Conservation (phyloP, 2,797 vertebrate genomes). For the Saxicola maurus region DNA sequence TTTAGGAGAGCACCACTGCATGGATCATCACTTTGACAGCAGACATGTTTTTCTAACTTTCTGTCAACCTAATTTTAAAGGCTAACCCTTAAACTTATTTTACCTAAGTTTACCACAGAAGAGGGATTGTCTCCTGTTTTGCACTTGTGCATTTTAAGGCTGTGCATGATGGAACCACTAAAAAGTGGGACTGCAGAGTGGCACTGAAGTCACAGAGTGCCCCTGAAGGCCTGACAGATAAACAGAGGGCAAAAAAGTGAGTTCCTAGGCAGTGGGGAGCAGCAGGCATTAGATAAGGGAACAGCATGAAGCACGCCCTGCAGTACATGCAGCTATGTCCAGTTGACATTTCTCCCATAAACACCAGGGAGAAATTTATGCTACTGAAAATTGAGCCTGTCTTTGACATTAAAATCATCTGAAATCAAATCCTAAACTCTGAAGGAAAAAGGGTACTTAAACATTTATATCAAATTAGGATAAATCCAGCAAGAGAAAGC, state of each 20-base stretch:
- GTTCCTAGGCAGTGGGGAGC: background rate
- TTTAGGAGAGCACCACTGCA: background rate
- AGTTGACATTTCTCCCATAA: background rate
- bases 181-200: background rate
- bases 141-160: background rate
- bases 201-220: background rate
- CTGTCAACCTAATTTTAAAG: background rate
- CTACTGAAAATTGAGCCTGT: background rate
- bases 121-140: background rate
- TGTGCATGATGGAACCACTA: background rate
- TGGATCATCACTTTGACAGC: background rate
- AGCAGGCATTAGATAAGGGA: background rate
- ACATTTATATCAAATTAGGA: background rate
- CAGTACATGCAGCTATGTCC: background rate
- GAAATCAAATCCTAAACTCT: background rate
- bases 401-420: background rate
- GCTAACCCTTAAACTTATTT: background rate
- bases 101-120: background rate
- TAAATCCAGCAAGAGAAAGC: background rate
- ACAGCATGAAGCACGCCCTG: background rate
- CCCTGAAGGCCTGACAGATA: background rate
- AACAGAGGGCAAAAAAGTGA: background rate
- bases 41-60: background rate
- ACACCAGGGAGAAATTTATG: background rate
- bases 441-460: background rate